A percentile compares a stretch with the other conserved stretches of the same genome.
Evolutionary conservation across 2,797 vertebrate species (phyloP).

Genomic region (Trachops cirrhosus): DNA sequence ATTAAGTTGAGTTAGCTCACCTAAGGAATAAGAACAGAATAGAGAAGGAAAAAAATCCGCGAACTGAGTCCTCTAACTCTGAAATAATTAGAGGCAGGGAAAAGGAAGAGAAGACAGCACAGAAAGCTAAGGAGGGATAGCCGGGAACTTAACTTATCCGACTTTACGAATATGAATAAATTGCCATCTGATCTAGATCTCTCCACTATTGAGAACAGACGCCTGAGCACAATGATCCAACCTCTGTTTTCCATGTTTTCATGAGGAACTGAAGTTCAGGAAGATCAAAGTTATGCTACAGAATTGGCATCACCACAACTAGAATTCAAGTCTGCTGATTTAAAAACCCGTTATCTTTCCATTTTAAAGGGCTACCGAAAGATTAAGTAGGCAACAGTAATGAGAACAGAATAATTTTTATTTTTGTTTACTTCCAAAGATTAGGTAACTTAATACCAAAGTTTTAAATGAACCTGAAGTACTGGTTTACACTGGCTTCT

Average conservation of each 20-base stretch:
- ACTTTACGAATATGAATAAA: not conserved
- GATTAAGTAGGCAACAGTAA: not conserved
- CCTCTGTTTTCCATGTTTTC: not conserved
- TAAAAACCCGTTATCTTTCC: not conserved
- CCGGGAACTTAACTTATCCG: not conserved
- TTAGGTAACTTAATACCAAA: not conserved
- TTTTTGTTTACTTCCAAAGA: constrained; percentile 18
- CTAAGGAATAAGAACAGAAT: not conserved
- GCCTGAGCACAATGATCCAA: not conserved
- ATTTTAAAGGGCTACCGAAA: not conserved
- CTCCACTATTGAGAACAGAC: not conserved
- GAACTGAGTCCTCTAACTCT: not conserved
- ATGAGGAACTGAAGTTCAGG: not conserved
- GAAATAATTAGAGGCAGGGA: not conserved
- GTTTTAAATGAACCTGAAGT: not conserved
- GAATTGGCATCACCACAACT: not conserved
- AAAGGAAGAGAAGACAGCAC: not conserved
- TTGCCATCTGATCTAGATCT: not conserved
- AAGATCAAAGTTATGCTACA: constrained; percentile 6
- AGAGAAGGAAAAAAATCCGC: not conserved
- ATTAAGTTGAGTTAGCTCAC: not conserved
- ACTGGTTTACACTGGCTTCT: not conserved
- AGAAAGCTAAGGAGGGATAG: not conserved
- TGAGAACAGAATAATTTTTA: not conserved
- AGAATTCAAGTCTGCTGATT: not conserved